Conservation (phyloP, 2,797 vertebrate genomes). For the Rallus crepitans region DNA sequence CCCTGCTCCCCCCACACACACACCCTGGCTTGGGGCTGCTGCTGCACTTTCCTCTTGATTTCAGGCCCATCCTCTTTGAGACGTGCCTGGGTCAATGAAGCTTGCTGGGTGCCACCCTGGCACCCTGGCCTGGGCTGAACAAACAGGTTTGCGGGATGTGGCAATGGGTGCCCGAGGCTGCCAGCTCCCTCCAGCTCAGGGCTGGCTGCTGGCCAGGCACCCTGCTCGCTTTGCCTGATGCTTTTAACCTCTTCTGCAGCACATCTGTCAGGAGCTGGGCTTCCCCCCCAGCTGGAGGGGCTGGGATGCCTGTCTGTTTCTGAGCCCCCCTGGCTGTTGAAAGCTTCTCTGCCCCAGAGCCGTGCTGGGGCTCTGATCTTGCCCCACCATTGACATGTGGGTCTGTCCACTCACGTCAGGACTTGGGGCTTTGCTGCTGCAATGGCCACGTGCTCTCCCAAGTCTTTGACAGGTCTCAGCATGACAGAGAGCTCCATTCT, state of each 20-base stretch:
- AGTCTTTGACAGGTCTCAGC: rapidly evolving
- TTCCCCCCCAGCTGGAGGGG: rapidly evolving
- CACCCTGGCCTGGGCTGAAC: neutral
- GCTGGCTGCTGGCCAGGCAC: neutral
- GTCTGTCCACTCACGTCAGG: neutral
- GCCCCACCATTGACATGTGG: neutral
- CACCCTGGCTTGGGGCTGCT: neutral
- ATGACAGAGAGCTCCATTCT: neutral
- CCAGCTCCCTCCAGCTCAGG: conserved; percentile 6
- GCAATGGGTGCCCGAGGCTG: neutral
- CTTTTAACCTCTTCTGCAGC: neutral
- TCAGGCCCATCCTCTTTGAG: neutral
- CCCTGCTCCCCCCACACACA: neutral
- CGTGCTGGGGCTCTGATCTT: neutral
- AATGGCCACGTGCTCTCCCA: rapidly evolving
- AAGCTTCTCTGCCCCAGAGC: neutral
- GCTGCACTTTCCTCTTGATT: neutral
- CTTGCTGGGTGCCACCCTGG: neutral
- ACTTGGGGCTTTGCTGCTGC: neutral
- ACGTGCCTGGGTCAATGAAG: neutral
- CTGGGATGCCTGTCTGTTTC: neutral
- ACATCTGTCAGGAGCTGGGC: neutral
- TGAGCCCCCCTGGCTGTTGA: neutral
- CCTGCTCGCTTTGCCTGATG: neutral
- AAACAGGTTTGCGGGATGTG: conserved; percentile 30